Base-by-base conservation (phyloP, 2,888 invertebrate species). In the Polyommatus icarus region DNA sequence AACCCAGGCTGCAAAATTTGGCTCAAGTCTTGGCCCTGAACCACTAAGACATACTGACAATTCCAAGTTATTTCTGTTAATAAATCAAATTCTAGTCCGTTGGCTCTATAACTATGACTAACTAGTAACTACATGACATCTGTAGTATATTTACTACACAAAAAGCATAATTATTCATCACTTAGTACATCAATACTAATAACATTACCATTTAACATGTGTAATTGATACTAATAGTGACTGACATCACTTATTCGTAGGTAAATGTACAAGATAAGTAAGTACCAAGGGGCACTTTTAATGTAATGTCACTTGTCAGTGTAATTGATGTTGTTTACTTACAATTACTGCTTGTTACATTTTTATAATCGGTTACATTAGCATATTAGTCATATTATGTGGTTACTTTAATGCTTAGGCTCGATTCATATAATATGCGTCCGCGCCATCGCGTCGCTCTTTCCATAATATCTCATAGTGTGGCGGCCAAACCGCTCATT, bases 151-250 rank as follows among this genome's bases (percentile, higher is more conserved):
- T 54, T 12, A 61, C 61, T 61, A 24, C 12, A 61, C 24, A 61
- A 61, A 24, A 61, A 24, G 61, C 61, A 61, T 10, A 6, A 67
- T 67, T 29, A 67, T 29, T 67, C 67, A 67, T 15, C 18, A 67
- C 67, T 67, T 67, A 67, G 67, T 32, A 67, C 6, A 29, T 67
- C 32, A 20, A 0, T 24, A 67, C 29, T 4, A 67, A 67, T 67
- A 67, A 67, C 29, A 67, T 67, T 67, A 67, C 29, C 67, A 67
- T 67, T 67, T 29, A 67, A 67, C 67, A 67, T 67, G 67, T 67
- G 67, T 67, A 67, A 32, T 15, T 67, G 29, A 67, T 67, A 32
- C 67, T 67, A 67, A 32, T 67, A 32, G 67, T 67, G 67, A 29
- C 67, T 67, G 67, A 67, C 67, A 67, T 67, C 67, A 67, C 67